A percentile compares a stretch with the other conserved stretches of the same genome.
These are phyloP conservation scores for Campaea margaritaria DNA, from an alignment of 2,888 invertebrate genomes.

Conservation along the genomic window DNA sequence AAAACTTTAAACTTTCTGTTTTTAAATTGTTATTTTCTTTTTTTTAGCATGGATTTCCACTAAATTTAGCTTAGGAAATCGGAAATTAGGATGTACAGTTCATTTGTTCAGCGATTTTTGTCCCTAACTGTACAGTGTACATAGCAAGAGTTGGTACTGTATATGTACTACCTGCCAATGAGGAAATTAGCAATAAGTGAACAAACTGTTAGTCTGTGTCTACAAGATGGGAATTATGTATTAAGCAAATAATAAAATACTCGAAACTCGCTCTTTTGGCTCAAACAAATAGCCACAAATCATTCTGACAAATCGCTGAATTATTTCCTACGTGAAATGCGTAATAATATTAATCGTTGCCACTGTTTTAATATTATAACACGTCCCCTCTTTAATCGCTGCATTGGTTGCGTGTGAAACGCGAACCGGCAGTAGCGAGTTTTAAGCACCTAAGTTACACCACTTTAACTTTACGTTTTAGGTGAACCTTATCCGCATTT, in stretches of 20 bases:
- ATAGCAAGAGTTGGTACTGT: no score
- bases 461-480: slow-evolving; percentile 40
- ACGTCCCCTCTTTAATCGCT: slow-evolving; percentile 77
- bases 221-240: no score
- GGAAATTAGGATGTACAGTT: no score
- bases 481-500: slow-evolving; percentile 34
- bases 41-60: no score
- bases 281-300: slow-evolving; percentile 43
- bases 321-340: slow-evolving; percentile 52
- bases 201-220: no score
- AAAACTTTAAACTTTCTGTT: no score
- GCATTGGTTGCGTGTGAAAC: slow-evolving; percentile 81
- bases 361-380: slow-evolving; percentile 74
- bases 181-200: no score
- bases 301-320: slow-evolving; percentile 52
- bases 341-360: slow-evolving; percentile 59
- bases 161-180: no score
- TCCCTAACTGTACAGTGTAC: no score
- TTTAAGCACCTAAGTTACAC: slow-evolving; percentile 62
- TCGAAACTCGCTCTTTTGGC: background rate
- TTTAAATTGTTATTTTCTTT: no score
- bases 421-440: slow-evolving; percentile 76
- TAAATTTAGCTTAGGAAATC: no score
- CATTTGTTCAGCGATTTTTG: no score
- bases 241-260: background rate